Base-by-base conservation (phyloP, 2,113 vertebrate species). In the Apteryx mantelli region DNA sequence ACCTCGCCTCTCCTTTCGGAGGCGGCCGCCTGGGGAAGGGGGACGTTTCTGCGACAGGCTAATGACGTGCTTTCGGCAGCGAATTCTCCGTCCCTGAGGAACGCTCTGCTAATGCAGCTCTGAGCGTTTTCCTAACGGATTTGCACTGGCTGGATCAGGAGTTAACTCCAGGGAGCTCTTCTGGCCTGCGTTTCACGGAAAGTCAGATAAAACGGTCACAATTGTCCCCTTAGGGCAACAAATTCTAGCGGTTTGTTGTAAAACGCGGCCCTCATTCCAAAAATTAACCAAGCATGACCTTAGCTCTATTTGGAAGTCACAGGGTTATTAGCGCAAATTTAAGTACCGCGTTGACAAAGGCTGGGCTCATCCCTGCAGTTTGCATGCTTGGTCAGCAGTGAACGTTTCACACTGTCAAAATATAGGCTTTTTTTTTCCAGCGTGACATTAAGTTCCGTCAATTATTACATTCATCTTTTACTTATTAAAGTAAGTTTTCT, bases 221-320 rank as follows among this genome's bases (percentile, higher is more conserved):
- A 61, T 61, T 48, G 48, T 94, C 70, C 61, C 38, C 56, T 44
- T 6, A 13, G 60, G 44, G 48, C 58, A 58, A 17, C 42, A 42
- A 42, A 42, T 48, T 86, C 84, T 84, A 86, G 86, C 70, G 78
- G 50, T 38, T 34, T 92, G 75, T 94, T 93, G 91, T 84, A 74
- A 93, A 92, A 77, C 34, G 36, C 68, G 76, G 40, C 10, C 17
- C 50, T 86, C 46, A 86, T 64, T 42, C 80, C 78, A 64, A 90
- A 81, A 94, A 71, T 21, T 52, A 38, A 14, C 76, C 75, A 75
- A 84, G n/a, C 48, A n/a, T 48, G 82, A 88, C 82, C 71, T 88
- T 83, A 86, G 79, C 46, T 92, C 88, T 71, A 61, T 82, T 92
- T 77, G 81, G 91, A 93, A 93, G 93, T 85, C 83, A 44, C 22